Percentiles rank a stretch among this genome's conserved stretches.
phyloP scores from a whole-genome alignment of 2,797 vertebrate genomes.

The Tinamus major region DNA sequence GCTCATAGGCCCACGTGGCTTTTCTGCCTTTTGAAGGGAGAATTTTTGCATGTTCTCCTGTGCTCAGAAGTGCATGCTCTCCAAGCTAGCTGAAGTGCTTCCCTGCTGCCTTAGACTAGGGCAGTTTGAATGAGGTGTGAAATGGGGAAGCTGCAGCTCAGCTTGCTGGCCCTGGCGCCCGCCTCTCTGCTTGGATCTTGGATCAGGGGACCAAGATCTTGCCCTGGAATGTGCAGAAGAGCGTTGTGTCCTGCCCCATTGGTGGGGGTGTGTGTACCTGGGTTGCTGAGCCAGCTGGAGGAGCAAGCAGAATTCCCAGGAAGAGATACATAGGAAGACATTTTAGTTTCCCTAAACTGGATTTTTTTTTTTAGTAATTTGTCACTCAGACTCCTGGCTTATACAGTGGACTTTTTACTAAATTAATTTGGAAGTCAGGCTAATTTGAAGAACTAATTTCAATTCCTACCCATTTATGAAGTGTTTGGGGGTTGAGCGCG shows the following conservation, averaged over 20 bases:
- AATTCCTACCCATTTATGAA: not conserved
- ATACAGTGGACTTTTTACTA: not conserved
- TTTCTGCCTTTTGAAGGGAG: slow-evolving; percentile 1
- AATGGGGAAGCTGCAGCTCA: not conserved
- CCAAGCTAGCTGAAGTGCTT: not conserved
- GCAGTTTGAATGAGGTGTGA: not conserved
- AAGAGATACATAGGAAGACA: not conserved
- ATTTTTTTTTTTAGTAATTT: not conserved
- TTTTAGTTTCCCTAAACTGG: not conserved
- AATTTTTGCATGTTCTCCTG: not conserved
- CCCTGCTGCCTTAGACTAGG: not conserved
- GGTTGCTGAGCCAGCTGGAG: not conserved
- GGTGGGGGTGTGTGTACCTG: not conserved
- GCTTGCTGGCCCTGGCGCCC: not conserved
- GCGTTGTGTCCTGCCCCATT: no score
- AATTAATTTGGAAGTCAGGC: not conserved
- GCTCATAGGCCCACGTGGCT: not conserved
- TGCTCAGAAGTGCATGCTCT: not conserved
- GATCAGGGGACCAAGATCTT: not conserved
- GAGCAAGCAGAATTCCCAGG: not conserved
- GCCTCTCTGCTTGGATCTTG: not conserved
- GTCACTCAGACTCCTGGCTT: not conserved
- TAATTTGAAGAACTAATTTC: slow-evolving; percentile 23
- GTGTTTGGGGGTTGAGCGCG: not conserved
- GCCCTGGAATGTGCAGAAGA: not conserved